Percentiles rank a stretch among this genome's conserved stretches.
These are phyloP conservation scores for Automeris io DNA, from an alignment of 2,888 invertebrate genomes.

Conservation along the genomic window DNA sequence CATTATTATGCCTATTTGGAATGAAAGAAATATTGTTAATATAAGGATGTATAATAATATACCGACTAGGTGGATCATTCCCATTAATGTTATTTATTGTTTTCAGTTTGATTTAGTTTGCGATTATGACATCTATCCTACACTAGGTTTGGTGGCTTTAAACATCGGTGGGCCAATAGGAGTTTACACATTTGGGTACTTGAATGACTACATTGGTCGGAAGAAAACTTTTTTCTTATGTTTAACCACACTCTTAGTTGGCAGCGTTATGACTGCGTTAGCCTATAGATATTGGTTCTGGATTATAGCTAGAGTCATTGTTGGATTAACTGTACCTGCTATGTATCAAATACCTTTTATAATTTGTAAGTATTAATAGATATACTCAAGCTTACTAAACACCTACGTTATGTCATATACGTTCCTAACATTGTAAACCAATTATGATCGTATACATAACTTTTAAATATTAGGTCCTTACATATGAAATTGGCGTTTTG, in stretches of 20 bases:
- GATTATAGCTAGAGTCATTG: slow-evolving; percentile 86
- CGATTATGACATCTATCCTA: slow-evolving; percentile 90
- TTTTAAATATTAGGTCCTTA: too few relatives aligned
- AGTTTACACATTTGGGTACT: slow-evolving; percentile 89
- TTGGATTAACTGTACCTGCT: slow-evolving; percentile 94
- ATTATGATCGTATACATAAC: too few relatives aligned
- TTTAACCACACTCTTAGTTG: slow-evolving; percentile 86
- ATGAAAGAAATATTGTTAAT: neutral
- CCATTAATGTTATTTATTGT: slow-evolving; percentile 7
- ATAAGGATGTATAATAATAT: neutral
- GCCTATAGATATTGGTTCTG: slow-evolving; percentile 89
- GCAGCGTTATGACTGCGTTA: slow-evolving; percentile 87
- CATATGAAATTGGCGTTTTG: too few relatives aligned
- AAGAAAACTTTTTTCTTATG: slow-evolving; percentile 91
- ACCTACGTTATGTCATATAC: too few relatives aligned
- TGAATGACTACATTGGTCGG: slow-evolving; percentile 92
- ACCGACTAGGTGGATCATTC: neutral
- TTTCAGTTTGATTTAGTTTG: slow-evolving; percentile 93
- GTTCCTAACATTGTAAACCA: too few relatives aligned
- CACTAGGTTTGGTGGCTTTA: slow-evolving; percentile 89
- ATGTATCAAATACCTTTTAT: slow-evolving; percentile 97
- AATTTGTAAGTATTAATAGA: slow-evolving; percentile 91
- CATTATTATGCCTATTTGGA: too few relatives aligned
- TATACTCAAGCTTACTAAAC: too few relatives aligned
- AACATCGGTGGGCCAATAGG: slow-evolving; percentile 94